Evolutionary conservation across 1,140 invertebrate genomes (phyloP).

Genomic region (Hyles euphorbiae): DNA sequence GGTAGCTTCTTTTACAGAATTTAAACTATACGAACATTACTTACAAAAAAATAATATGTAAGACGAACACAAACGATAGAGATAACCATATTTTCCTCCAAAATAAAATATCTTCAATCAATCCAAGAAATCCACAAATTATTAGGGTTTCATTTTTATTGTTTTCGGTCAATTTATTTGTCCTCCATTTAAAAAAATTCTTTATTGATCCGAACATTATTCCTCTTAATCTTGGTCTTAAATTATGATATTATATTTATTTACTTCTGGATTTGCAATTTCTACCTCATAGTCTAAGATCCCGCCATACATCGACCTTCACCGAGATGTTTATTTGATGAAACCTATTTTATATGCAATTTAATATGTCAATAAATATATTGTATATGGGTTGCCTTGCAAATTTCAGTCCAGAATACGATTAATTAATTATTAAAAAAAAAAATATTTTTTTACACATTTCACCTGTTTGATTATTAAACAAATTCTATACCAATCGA

Average conservation of each 20-base stretch:
- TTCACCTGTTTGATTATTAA: too few species aligned
- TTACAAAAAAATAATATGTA: slow-evolving; percentile 57
- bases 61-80: slow-evolving; percentile 46
- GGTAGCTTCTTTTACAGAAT: slow-evolving; percentile 4
- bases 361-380: too few species aligned
- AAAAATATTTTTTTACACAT: too few species aligned
- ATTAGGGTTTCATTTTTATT: slow-evolving; percentile 28
- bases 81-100: slow-evolving; percentile 65
- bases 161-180: slow-evolving; percentile 18
- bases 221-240: background rate
- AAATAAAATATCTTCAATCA: slow-evolving; percentile 60
- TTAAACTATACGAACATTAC: slow-evolving; percentile 16
- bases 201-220: slow-evolving; percentile 29
- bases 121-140: slow-evolving; percentile 31
- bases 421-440: too few species aligned
- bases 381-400: too few species aligned
- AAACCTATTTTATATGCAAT: too few species aligned
- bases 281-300: too few species aligned
- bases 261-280: too few species aligned
- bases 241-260: slow-evolving; percentile 2
- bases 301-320: too few species aligned
- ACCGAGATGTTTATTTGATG: too few species aligned
- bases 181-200: slow-evolving; percentile 33
- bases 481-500: too few species aligned
- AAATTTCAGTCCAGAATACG: too few species aligned